A percentile compares a stretch with the other conserved stretches of the same genome.
Conservation (phyloP, 2,888 invertebrate genomes). For the Orthonevra nobilis region DNA sequence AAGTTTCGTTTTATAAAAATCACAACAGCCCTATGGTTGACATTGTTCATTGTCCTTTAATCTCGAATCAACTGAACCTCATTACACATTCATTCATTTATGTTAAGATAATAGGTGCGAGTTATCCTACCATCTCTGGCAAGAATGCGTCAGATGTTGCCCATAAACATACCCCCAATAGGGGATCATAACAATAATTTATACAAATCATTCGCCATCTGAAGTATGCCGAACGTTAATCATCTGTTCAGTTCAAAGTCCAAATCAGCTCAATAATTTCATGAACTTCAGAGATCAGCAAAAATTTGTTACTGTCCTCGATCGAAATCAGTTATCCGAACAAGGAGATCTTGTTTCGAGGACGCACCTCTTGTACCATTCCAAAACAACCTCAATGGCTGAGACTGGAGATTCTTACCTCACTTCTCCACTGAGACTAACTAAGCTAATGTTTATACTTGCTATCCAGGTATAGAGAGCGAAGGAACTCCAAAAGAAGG, state of each 20-base stretch:
- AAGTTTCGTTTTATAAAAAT: too few species aligned
- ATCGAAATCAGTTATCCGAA: slow-evolving; percentile 61
- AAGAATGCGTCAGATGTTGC: background rate
- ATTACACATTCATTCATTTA: too few species aligned
- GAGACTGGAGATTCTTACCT: slow-evolving; percentile 3
- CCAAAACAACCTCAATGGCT: slow-evolving; percentile 47
- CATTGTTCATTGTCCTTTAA: too few species aligned
- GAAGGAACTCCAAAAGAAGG: slow-evolving; percentile 26
- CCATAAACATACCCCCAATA: slow-evolving; percentile 15
- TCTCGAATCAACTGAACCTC: too few species aligned
- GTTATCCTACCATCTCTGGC: too few species aligned
- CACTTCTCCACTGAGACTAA: slow-evolving; percentile 6
- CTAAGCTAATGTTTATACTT: slow-evolving; percentile 39
- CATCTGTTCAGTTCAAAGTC: slow-evolving; percentile 65
- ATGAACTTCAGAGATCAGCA: slow-evolving; percentile 58
- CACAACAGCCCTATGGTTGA: too few species aligned
- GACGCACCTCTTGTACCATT: slow-evolving; percentile 56
- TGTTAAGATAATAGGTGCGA: too few species aligned
- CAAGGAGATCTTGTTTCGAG: slow-evolving; percentile 62
- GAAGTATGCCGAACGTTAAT: slow-evolving; percentile 41
- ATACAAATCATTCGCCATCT: slow-evolving; percentile 15
- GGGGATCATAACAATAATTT: slow-evolving; percentile 18
- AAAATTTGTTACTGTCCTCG: slow-evolving; percentile 67
- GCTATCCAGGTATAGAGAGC: slow-evolving; percentile 24
- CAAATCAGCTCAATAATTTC: slow-evolving; percentile 65